Evolutionary conservation across 1,140 invertebrate genomes (phyloP), one percentile per base, ranked within the genome.

Genomic region (Chrysopa pallens): DNA sequence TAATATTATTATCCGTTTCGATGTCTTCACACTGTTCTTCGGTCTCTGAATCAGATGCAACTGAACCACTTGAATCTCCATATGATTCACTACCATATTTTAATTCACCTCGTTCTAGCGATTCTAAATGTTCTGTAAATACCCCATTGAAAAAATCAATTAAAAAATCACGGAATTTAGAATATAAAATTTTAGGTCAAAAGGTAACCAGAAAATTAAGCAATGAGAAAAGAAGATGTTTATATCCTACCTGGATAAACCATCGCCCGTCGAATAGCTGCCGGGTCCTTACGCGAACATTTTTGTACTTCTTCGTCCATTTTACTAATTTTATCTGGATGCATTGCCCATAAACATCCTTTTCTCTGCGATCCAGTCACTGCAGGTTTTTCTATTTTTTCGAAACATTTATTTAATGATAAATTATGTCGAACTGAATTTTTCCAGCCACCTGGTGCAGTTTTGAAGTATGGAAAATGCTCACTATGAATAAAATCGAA

Each of bases 241-340:
- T 35, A 23, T 5, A 3, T 23, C 46, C 50, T 62, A 79, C 76
- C 78, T 46, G 90, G 90, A 69, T 82, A 80, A 14, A 87, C 76
- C 90, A 95, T 94, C 4, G 87, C 86, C 50, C 81, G 79, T 46
- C 78, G 80, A 42, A 87, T 83, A 44, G 81, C 78, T 49, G 74
- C 59, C 0, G 89, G 87, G 67, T 95, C 91, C 62, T 95, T 96
- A 50, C 84, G 75, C 6, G 86, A 87, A 85, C 90, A 95, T 59
- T 95, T 96, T 50, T 87, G 84, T 36, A 96, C 87, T 61, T 96
- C 92, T 60, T 96, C 91, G 50, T 95, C 90, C 89, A 97, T 93
- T 68, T 96, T 96, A 15, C 78, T 74, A 12, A 92, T 78, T 61
- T 94, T 94, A 11, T 80, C 79, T 0, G 90, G 90, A 68, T 94